Evolutionary conservation across 1,140 invertebrate species (phyloP).

Genomic region (Camponotus floridanus): DNA sequence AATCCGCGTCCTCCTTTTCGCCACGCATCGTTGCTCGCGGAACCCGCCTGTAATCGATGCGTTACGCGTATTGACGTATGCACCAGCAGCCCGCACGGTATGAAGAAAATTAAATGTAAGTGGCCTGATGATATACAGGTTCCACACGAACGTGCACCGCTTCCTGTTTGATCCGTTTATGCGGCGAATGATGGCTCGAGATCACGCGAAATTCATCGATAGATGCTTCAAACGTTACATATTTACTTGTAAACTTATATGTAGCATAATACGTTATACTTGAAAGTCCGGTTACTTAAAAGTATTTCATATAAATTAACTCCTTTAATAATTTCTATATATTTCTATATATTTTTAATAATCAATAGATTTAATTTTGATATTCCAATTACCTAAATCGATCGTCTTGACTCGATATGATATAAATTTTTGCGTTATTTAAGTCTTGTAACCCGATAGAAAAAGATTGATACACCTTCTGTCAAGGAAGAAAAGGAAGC

Average conservation of each 20-base stretch:
- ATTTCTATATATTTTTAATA: constrained; percentile 19
- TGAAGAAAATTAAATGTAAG: constrained; percentile 59
- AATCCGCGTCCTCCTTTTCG: not conserved
- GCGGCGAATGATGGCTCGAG: constrained; percentile 48
- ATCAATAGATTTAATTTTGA: not conserved
- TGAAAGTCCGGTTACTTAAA: not conserved
- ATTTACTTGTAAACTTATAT: constrained; percentile 11
- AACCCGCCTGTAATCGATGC: constrained; percentile 24
- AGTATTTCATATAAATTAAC: not conserved
- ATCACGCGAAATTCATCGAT: constrained; percentile 51
- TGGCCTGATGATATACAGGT: constrained; percentile 51
- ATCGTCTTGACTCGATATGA: constrained; percentile 27
- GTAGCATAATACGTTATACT: not conserved
- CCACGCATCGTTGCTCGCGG: not conserved
- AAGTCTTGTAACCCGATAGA: constrained; percentile 16
- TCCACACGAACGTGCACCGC: constrained; percentile 42
- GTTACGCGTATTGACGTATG: constrained; percentile 25
- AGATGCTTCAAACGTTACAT: constrained; percentile 7
- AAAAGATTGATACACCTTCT: constrained; percentile 18
- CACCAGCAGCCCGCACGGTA: constrained; percentile 4
- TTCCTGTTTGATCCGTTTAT: constrained; percentile 50
- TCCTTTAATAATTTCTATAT: not conserved
- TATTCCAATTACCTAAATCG: constrained; percentile 2
- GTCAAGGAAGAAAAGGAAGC: constrained; percentile 10
- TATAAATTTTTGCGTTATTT: not conserved